These are phyloP conservation scores for Sciurus carolinensis DNA, from an alignment of 2,797 vertebrate species.

Conservation along the genomic window DNA sequence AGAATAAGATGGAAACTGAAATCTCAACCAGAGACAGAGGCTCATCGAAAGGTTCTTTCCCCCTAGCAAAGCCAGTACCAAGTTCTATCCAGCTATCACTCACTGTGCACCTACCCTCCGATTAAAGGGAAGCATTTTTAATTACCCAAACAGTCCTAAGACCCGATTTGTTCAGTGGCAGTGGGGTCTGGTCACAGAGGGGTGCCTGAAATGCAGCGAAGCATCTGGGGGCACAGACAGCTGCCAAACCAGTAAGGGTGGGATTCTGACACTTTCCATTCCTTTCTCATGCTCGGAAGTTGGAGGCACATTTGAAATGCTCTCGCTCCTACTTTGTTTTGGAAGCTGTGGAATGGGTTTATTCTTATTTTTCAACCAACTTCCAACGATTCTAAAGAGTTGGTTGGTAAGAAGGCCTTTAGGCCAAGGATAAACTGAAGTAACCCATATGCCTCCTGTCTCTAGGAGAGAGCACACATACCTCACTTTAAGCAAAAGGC, in stretches of 20 bases:
- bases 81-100: background rate
- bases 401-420: background rate
- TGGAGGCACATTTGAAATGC: background rate
- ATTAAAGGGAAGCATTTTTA: background rate
- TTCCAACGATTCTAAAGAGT: background rate
- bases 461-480: background rate
- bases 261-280: background rate
- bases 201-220: background rate
- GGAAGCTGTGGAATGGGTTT: background rate
- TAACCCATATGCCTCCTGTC: background rate
- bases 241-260: background rate
- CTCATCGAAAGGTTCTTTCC: background rate
- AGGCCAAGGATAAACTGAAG: background rate
- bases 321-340: background rate
- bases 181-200: background rate
- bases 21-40: background rate
- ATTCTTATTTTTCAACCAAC: background rate
- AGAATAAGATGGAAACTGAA: conserved; percentile 10
- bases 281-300: background rate
- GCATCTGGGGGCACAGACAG: background rate
- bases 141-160: background rate
- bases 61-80: background rate
- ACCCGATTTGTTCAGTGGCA: background rate
- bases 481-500: background rate
- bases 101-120: background rate